Base-by-base conservation (phyloP, 1,140 invertebrate species). In the Aphelinus atriplicis region DNA sequence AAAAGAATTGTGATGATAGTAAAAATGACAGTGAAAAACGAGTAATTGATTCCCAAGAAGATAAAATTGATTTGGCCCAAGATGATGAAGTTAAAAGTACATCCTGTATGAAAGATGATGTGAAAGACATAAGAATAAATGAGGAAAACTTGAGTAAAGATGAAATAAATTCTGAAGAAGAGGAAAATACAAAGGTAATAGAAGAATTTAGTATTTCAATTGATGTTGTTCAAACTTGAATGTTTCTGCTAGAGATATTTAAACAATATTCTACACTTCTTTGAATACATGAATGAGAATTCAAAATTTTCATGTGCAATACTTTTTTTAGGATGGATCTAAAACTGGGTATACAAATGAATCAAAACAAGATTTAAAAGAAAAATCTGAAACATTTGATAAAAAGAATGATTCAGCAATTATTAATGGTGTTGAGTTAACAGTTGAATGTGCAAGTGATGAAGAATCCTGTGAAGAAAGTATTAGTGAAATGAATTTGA, bases 391-490 rank as follows among this genome's bases (percentile, higher is more conserved):
- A 42, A 60, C 6, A 60, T 7, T 4, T 67, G 9, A 53, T 57
- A 58, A 47, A 56, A 68, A 68, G n/a, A 26, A 65, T 1, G 50
- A 74, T 62, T 63, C 66, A 42, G 84, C 84, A 78, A 81, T 86
- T 45, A 81, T 84, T 1, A 82, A 85, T 64, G 85, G 84, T 51
- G 72, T 88, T 9, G 86, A 88, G 64, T 81, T 88, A 71, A 82
- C 80, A 10, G 85, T 88, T 26, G 87, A 87, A 72, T 84, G 84
- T 76, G 87, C 85, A 0, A 88, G 87, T 75, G 87, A 88, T 43
- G 83, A 86, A 68, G 86, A 87, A 64, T 80, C 75, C 10, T 81
- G 79, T 78, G 81, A 81, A n/a, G 85, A 86, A 3, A 79, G 66
- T 43, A 84, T 85, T 50, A 77, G 81, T 42, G 69, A 78, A 0